Percentiles rank a stretch among this genome's conserved stretches.
Conservation (phyloP, 2,113 vertebrate species). For the Hyperopisus bebe region DNA sequence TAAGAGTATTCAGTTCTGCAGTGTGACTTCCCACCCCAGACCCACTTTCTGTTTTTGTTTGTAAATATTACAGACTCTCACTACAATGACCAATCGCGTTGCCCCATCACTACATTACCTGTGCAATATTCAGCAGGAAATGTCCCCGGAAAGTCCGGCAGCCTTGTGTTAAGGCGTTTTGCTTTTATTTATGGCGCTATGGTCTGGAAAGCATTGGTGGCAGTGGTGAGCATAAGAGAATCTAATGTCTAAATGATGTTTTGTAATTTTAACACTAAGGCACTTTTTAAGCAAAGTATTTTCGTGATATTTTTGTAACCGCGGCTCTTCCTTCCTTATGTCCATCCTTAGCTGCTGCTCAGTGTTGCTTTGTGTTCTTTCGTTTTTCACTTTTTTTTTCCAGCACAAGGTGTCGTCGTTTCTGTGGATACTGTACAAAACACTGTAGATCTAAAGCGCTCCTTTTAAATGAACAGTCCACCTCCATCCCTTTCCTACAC, state of each 20-base stretch:
- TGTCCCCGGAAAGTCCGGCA: background rate
- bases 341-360: slow-evolving; percentile 29
- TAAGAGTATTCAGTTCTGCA: background rate
- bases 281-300: slow-evolving; percentile 64
- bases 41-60: background rate
- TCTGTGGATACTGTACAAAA: background rate
- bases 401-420: background rate
- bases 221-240: slow-evolving; percentile 25
- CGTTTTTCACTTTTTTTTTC: background rate
- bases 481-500: background rate
- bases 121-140: slow-evolving; percentile 12
- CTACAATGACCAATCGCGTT: background rate
- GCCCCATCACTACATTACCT: background rate
- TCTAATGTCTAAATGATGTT: slow-evolving; percentile 42
- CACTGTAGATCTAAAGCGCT: background rate
- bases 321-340: slow-evolving; percentile 26
- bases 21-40: background rate
- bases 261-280: slow-evolving; percentile 60
- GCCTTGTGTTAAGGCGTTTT: background rate
- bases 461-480: background rate
- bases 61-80: background rate
- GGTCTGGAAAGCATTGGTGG: slow-evolving; percentile 24
- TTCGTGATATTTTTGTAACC: slow-evolving; percentile 60
- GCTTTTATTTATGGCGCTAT: slow-evolving; percentile 11
- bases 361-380: background rate